Evolutionary conservation across 2,888 invertebrate genomes (phyloP).

Genomic region (Tanytarsus gracilentus): DNA sequence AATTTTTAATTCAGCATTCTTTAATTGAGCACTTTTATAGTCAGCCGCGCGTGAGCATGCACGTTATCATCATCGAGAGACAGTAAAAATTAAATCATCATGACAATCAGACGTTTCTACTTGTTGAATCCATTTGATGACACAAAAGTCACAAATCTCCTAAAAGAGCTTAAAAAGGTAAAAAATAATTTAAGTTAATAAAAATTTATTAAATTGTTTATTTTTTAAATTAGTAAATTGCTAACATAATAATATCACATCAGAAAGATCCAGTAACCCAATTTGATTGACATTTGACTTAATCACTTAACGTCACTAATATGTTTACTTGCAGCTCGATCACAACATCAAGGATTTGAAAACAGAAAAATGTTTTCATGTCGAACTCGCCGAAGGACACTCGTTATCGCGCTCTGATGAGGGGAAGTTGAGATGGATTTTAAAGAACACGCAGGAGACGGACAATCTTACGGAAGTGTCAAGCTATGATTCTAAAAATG

Average conservation of each 20-base stretch:
- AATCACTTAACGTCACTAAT: background rate
- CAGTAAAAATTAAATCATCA: conserved; percentile 34
- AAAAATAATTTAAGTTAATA: conserved; percentile 30
- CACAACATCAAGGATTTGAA: conserved; percentile 47
- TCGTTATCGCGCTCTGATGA: conserved; percentile 52
- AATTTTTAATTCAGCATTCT: too few relatives aligned
- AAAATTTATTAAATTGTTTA: background rate
- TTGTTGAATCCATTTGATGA: conserved; percentile 51
- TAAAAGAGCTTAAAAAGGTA: conserved; percentile 46
- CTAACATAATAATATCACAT: too few relatives aligned
- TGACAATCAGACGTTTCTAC: conserved; percentile 54
- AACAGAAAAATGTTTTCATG: conserved; percentile 74
- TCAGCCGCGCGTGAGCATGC: too few relatives aligned
- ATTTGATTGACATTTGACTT: conserved; percentile 12
- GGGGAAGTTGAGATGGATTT: conserved; percentile 64
- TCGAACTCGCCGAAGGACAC: conserved; percentile 51
- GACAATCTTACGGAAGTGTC: conserved; percentile 48
- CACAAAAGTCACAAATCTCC: conserved; percentile 50
- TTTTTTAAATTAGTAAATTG: too few relatives aligned
- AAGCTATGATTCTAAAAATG: conserved; percentile 40
- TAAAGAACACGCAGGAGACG: conserved; percentile 60
- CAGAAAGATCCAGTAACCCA: background rate
- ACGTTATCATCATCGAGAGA: too few relatives aligned
- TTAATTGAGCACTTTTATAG: too few relatives aligned
- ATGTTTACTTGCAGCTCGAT: conserved; percentile 34